phyloP scores from a whole-genome alignment of 2,113 vertebrate genomes.

The Protobothrops flavoviridis region DNA sequence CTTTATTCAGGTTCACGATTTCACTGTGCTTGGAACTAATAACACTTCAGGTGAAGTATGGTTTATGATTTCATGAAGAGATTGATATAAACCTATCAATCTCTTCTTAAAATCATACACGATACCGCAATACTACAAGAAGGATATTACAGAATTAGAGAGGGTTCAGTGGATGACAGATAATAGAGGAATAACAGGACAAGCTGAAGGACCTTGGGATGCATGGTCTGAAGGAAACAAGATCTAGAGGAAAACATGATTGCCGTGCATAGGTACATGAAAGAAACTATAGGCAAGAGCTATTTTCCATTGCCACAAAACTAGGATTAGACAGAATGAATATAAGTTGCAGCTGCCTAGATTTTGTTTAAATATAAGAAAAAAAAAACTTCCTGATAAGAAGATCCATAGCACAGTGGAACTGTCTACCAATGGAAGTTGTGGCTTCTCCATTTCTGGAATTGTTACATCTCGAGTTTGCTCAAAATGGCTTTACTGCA shows the following conservation, averaged over 20 bases:
- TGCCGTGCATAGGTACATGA: neutral
- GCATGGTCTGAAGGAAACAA: neutral
- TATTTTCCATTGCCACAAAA: neutral
- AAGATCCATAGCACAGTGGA: neutral
- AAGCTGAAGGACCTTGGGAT: neutral
- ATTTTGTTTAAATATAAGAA: neutral
- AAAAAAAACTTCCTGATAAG: neutral
- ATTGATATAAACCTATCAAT: neutral
- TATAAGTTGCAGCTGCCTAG: neutral
- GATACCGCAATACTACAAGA: neutral
- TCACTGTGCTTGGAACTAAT: neutral
- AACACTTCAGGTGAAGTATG: neutral
- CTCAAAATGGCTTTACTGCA: neutral
- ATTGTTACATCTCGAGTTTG: neutral
- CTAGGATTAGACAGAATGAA: neutral
- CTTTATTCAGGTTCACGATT: neutral
- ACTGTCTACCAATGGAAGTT: neutral
- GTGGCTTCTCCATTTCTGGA: neutral
- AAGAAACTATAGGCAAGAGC: neutral
- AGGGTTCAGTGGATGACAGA: neutral
- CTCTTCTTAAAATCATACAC: neutral
- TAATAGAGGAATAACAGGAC: neutral
- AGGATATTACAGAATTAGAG: neutral
- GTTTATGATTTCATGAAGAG: neutral
- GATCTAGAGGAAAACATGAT: neutral